Evolutionary conservation across 1,140 invertebrate genomes (phyloP).

Genomic region (Neodiprion lecontei): DNA sequence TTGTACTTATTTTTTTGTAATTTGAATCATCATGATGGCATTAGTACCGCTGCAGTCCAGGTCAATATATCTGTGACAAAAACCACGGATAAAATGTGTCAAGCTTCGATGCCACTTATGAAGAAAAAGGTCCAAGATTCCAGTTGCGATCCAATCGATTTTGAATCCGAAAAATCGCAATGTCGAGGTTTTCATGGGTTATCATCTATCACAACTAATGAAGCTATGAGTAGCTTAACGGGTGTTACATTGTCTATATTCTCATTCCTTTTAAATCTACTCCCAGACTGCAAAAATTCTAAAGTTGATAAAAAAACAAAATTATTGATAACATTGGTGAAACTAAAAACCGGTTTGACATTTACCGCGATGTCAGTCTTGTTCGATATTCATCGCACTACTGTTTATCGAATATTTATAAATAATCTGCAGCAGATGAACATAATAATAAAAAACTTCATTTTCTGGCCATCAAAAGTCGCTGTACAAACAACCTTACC

Average conservation of each 20-base stretch:
- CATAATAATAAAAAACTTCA: constrained; percentile 19
- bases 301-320: constrained; percentile 9
- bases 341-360: not conserved
- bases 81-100: constrained; percentile 15
- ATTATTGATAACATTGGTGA: not conserved
- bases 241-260: constrained; percentile 21
- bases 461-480: constrained; percentile 30
- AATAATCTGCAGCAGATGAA: constrained; percentile 19
- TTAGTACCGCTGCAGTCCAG: constrained; percentile 27
- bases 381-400: constrained; percentile 25
- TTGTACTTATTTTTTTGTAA: constrained; percentile 24
- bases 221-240: constrained; percentile 21
- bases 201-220: constrained; percentile 18
- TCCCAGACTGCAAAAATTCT: constrained; percentile 9
- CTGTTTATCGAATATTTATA: constrained; percentile 31
- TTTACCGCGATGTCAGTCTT: not conserved
- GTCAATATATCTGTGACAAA: constrained; percentile 22
- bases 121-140: constrained; percentile 18
- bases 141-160: constrained; percentile 25
- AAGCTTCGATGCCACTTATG: not conserved
- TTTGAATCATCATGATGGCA: constrained; percentile 8
- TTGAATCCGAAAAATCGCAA: not conserved
- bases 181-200: constrained; percentile 23
- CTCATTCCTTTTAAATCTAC: constrained; percentile 15
- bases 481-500: constrained; percentile 34